Evolutionary conservation across 2,888 invertebrate genomes (phyloP).

Genomic region (Rhodophaea formosa): DNA sequence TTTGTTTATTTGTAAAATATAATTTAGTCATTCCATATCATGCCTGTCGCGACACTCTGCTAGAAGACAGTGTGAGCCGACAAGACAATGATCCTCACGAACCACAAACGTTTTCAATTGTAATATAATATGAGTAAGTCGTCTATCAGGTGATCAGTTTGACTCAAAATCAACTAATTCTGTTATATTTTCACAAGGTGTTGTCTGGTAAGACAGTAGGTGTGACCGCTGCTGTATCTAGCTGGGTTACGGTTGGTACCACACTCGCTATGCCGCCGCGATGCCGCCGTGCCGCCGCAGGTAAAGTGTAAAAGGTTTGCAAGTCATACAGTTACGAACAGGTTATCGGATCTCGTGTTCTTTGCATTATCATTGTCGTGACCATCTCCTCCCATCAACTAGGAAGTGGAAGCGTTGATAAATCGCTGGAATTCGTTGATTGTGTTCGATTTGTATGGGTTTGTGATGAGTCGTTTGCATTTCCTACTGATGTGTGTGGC

Average conservation of each 20-base stretch:
- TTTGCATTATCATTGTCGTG: constrained; percentile 69
- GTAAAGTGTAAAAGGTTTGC: constrained; percentile 78
- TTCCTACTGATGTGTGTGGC: constrained; percentile 77
- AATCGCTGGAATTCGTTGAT: constrained; percentile 33
- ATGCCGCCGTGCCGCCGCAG: constrained; percentile 64
- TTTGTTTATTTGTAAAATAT: constrained; percentile 57
- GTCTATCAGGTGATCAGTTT: constrained; percentile 64
- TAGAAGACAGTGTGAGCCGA: constrained; percentile 62
- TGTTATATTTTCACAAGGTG: constrained; percentile 81
- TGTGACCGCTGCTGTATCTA: constrained; percentile 75
- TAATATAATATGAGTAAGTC: constrained; percentile 52
- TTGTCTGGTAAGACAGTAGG: constrained; percentile 81
- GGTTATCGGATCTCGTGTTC: constrained; percentile 66
- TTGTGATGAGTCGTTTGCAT: constrained; percentile 63
- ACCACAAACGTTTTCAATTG: constrained; percentile 57
- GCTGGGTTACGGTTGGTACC: constrained; percentile 73
- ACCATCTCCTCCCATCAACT: constrained; percentile 68
- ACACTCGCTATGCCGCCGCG: constrained; percentile 62
- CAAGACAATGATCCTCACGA: constrained; percentile 60
- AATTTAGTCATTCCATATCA: constrained; percentile 60
- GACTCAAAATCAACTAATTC: constrained; percentile 79
- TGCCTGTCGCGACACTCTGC: constrained; percentile 57
- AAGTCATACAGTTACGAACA: constrained; percentile 58
- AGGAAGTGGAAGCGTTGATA: constrained; percentile 75
- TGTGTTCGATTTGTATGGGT: constrained; percentile 15